Evolutionary conservation across 1,140 invertebrate genomes (phyloP), one percentile per base, ranked within the genome.

Genomic region (Drosophila varians): DNA sequence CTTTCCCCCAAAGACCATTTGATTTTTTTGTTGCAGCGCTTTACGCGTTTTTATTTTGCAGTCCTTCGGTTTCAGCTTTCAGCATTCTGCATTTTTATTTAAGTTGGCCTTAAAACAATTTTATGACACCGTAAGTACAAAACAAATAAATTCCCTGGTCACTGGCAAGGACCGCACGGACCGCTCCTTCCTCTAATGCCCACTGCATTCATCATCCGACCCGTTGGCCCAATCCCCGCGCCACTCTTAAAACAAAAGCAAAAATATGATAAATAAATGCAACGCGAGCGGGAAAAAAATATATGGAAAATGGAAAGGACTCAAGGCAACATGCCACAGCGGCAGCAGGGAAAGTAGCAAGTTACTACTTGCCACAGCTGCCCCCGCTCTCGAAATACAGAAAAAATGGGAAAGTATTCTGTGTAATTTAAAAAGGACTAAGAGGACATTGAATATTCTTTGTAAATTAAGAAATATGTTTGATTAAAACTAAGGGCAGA

Each of bases 91-190:
- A 45, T 80, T 86, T 87, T 80, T 80, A 72, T 76, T 79, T 74
- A 87, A 86, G 66, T 87, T 86, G 66, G 80, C 82, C 80, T 80
- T 86, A 87, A 86, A 86, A 86, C 76, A 86, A 87, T 86, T 86
- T 86, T 86, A 86, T 86, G 80, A 87, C 82, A 86, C 76, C 76
- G 76, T 87, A 86, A 86, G 80, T 87, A 86, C 82, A 87, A 86
- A 87, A 86, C 73, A 86, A 86, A 86, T 86, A 86, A 86, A 86
- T 86, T 86, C 76, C 34, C 55, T 75, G 65, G 77, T 42, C 60
- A 71, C 66, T 57, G 43, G 38, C 28, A 45, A 25, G 42, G 34
- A 36, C 34, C n/a, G 64, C 58, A 26, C 61, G 28, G 4, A 31
- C 36, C 7, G 77, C 72, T 61, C 12, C 54, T 42, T 66, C 61